Conservation (phyloP, 2,113 vertebrate genomes). For the Circaetus gallicus region DNA sequence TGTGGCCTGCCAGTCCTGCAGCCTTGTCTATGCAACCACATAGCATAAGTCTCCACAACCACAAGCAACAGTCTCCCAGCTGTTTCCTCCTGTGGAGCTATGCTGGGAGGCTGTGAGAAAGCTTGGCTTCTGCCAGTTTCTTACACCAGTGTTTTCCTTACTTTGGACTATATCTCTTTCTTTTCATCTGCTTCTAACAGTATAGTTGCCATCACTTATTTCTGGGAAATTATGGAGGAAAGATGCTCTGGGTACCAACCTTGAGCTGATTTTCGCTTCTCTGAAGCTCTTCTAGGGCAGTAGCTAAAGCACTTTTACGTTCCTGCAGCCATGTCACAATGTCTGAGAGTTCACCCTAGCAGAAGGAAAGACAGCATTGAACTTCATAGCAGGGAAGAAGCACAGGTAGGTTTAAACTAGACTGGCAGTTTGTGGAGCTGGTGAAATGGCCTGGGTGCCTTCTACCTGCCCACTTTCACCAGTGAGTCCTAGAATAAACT, state of each 20-base stretch:
- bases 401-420: background rate
- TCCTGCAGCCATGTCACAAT: background rate
- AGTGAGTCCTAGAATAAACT: background rate
- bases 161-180: background rate
- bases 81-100: background rate
- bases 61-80: background rate
- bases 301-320: background rate
- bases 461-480: background rate
- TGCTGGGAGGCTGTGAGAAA: background rate
- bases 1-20: background rate
- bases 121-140: background rate
- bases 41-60: no score
- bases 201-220: background rate
- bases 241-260: conserved; percentile 9
- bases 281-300: background rate
- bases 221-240: background rate
- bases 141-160: background rate
- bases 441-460: background rate
- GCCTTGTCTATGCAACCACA: background rate
- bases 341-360: background rate
- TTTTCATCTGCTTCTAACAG: background rate
- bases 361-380: background rate
- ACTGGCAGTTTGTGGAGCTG: background rate
- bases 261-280: background rate
- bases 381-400: background rate